A percentile compares a stretch with the other conserved stretches of the same genome.
Conservation (phyloP, 1,140 invertebrate genomes). For the Trialeurodes vaporariorum region DNA sequence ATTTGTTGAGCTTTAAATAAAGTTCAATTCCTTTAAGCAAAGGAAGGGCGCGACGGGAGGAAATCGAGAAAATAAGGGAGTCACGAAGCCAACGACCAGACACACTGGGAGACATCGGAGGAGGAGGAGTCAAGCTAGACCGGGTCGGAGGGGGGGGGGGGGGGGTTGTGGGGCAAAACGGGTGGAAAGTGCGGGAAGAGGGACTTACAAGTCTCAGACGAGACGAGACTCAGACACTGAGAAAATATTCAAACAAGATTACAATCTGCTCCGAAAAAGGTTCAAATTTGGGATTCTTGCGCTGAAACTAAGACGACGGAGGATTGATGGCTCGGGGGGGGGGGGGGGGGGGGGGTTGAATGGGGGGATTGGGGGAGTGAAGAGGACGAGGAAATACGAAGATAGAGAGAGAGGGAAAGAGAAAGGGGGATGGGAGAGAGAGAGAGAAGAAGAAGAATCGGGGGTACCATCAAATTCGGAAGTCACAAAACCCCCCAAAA, state of each 20-base stretch:
- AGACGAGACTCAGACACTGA: background rate
- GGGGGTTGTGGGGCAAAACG: background rate
- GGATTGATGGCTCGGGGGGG: too few relatives aligned
- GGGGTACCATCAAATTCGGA: background rate
- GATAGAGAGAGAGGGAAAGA: too few relatives aligned
- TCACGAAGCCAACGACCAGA: background rate
- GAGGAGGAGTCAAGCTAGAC: background rate
- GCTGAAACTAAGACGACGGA: background rate
- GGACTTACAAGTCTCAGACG: too few relatives aligned
- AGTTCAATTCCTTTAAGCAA: too few relatives aligned
- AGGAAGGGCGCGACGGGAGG: background rate
- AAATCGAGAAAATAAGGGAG: background rate
- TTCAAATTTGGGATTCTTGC: background rate
- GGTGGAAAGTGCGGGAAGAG: background rate
- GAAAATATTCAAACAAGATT: constrained; percentile 1
- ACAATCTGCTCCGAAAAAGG: background rate
- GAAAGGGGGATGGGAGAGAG: too few relatives aligned
- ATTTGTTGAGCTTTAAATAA: too few relatives aligned
- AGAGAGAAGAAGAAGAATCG: too few relatives aligned
- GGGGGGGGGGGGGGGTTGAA: too few relatives aligned
- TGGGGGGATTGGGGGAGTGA: too few relatives aligned
- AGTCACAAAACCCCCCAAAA: background rate
- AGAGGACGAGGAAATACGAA: too few relatives aligned
- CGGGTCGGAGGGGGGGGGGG: background rate
- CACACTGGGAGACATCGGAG: background rate